Evolutionary conservation across 2,888 invertebrate species (phyloP).

Genomic region (Ferrisia virgata): DNA sequence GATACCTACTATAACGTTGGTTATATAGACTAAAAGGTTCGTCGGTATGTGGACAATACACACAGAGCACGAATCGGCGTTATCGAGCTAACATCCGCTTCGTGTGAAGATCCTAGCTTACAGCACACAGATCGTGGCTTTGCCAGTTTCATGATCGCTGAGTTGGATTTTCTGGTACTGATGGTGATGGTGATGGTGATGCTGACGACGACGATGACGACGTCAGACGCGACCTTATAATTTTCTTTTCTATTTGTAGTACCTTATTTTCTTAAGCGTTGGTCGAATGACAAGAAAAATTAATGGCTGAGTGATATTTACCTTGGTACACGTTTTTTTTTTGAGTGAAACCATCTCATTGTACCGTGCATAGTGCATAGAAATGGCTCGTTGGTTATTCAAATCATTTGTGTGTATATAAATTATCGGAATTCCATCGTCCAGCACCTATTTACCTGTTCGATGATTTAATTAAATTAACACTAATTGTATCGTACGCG

Average conservation of each 20-base stretch:
- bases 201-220: too few species aligned
- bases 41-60: slow-evolving; percentile 41
- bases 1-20: slow-evolving; percentile 34
- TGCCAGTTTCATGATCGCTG: not conserved
- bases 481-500: too few species aligned
- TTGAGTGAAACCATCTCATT: too few species aligned
- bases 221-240: not conserved
- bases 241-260: not conserved
- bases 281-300: not conserved
- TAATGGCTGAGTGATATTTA: not conserved
- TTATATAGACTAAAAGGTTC: slow-evolving; percentile 36
- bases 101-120: slow-evolving; percentile 31
- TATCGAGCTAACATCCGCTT: slow-evolving; percentile 30
- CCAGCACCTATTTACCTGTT: not conserved
- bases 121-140: not conserved
- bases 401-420: not conserved
- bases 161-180: too few species aligned
- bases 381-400: too few species aligned
- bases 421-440: not conserved
- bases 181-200: too few species aligned
- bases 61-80: slow-evolving; percentile 25
- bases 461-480: not conserved
- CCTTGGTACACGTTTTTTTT: not conserved
- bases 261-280: too few species aligned
- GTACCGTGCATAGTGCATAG: too few species aligned